Percentiles rank a stretch among this genome's conserved stretches.
These are phyloP conservation scores for Drosophila auraria DNA, from an alignment of 1,140 invertebrate genomes.

Conservation along the genomic window DNA sequence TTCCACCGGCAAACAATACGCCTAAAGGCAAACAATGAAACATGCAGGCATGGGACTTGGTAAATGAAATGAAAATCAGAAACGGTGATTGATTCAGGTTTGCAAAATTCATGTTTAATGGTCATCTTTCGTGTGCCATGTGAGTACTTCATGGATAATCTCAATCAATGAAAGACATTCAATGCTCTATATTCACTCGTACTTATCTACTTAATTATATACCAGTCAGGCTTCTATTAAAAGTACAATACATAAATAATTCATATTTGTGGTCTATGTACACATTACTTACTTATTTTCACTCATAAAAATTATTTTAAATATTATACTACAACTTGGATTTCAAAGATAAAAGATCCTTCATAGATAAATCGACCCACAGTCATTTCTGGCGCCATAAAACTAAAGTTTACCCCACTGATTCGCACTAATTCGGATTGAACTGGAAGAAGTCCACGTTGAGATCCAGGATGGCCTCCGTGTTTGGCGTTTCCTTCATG, in stretches of 20 bases:
- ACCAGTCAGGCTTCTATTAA: not conserved
- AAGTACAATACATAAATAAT: not conserved
- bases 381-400: not conserved
- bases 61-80: not conserved
- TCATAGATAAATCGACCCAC: not conserved
- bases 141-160: conserved; percentile 13
- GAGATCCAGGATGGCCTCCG: conserved; percentile 69
- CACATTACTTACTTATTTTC: not conserved
- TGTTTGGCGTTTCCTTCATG: conserved; percentile 72
- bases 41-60: conserved; percentile 5
- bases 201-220: not conserved
- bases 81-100: not conserved
- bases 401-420: too few relatives aligned
- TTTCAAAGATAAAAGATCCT: not conserved
- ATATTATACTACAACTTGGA: not conserved
- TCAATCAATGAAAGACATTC: not conserved
- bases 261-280: not conserved
- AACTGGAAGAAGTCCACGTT: conserved; percentile 82
- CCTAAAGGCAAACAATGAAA: conserved; percentile 21
- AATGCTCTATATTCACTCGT: not conserved
- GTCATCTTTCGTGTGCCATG: conserved; percentile 10
- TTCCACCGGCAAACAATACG: conserved; percentile 20
- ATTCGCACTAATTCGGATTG: conserved; percentile 63
- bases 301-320: not conserved
- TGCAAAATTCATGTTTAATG: conserved; percentile 25